Conservation (phyloP, 2,797 vertebrate genomes). For the Danio kyathit region DNA sequence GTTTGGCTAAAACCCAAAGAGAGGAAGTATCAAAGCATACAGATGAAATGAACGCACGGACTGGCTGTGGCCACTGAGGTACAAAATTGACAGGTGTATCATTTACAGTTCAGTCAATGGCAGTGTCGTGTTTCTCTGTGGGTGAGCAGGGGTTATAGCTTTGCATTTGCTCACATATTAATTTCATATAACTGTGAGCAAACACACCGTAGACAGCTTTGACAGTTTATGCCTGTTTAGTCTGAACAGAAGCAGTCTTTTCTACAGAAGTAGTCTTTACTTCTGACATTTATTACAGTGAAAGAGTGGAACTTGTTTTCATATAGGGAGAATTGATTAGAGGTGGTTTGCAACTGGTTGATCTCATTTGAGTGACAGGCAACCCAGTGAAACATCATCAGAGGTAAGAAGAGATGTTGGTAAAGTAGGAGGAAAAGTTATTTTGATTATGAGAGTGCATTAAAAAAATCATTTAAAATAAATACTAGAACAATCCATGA, state of each 20-base stretch:
- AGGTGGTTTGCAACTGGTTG: not conserved
- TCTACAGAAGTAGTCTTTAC: too few species aligned
- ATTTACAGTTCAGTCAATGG: constrained; percentile 22
- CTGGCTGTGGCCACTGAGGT: not conserved
- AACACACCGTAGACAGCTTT: constrained; percentile 16
- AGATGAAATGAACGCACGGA: constrained; percentile 1
- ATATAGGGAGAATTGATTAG: too few species aligned
- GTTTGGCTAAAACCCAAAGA: constrained; percentile 6
- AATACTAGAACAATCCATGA: too few species aligned
- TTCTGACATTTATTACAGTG: too few species aligned
- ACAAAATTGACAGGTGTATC: not conserved
- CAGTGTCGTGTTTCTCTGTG: constrained; percentile 7
- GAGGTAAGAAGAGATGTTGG: too few species aligned
- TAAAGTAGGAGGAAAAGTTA: too few species aligned
- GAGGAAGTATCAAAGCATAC: constrained; percentile 17
- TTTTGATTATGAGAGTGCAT: too few species aligned
- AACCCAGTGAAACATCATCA: too few species aligned
- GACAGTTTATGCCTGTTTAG: constrained; percentile 31
- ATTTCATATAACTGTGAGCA: constrained; percentile 10
- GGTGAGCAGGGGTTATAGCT: constrained; percentile 7
- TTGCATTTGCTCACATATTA: constrained; percentile 17
- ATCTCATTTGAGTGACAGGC: too few species aligned
- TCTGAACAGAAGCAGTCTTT: not conserved
- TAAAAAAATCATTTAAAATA: not conserved
- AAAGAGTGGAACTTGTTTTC: too few species aligned